Percentiles rank a stretch among this genome's conserved stretches.
These are phyloP conservation scores for Diarsia mendica DNA, from an alignment of 2,888 invertebrate species.

Conservation along the genomic window DNA sequence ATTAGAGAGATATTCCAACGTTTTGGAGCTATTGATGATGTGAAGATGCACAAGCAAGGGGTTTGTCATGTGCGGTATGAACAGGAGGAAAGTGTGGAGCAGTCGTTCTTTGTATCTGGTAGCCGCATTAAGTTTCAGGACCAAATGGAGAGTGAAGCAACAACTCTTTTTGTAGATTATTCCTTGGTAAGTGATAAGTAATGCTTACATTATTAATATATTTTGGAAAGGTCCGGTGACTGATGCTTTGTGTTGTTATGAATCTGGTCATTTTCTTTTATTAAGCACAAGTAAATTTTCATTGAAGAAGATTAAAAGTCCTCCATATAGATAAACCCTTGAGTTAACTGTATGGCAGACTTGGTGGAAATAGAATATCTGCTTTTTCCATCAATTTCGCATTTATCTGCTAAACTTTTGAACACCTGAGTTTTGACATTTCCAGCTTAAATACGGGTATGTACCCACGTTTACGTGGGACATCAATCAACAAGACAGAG, in stretches of 20 bases:
- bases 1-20: slow-evolving; percentile 95
- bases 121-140: slow-evolving; percentile 93
- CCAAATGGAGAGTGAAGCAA: slow-evolving; percentile 92
- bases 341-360: too few species aligned
- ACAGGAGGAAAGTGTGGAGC: slow-evolving; percentile 94
- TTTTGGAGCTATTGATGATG: slow-evolving; percentile 87
- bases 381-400: neutral
- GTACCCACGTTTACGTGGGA: neutral
- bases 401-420: neutral
- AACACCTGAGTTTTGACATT: too few species aligned
- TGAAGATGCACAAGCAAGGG: slow-evolving; percentile 96
- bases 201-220: too few species aligned
- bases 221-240: neutral
- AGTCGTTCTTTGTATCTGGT: slow-evolving; percentile 95
- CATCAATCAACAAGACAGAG: too few species aligned
- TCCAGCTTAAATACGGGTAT: neutral
- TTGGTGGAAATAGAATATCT: neutral
- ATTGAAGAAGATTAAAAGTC: too few species aligned
- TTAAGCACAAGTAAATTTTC: too few species aligned
- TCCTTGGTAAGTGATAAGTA: slow-evolving; percentile 87
- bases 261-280: neutral
- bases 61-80: slow-evolving; percentile 97
- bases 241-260: neutral
- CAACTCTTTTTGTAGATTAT: slow-evolving; percentile 97
- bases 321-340: too few species aligned